Evolutionary conservation across 2,888 invertebrate species (phyloP), one percentile per base, ranked within the genome.

Genomic region (Ditylenchus weischeri): DNA sequence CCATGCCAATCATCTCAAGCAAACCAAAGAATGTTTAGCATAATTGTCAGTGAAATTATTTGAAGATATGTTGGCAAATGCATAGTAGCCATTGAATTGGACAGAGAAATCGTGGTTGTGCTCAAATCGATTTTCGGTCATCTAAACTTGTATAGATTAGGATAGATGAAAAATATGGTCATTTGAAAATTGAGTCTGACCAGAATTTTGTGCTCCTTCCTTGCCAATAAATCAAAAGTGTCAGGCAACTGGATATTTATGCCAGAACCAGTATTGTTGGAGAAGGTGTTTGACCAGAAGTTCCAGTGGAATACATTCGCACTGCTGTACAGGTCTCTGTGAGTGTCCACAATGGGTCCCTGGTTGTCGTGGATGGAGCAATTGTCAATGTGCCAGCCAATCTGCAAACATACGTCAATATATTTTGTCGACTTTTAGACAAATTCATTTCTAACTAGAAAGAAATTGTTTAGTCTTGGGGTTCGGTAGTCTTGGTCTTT

Each of bases 291-390:
- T 18, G 81, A 81, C 81, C 81, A 83, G 18, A 83, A 66, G 36
- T 91, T 87, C 88, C 96, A 98, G 83, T 95, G 93, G 86, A 93
- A 98, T 0, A 98, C 87, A 85, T 98, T 98, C 81, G 96, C 96
- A 0, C 95, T 93, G 72, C 92, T 90, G 75, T 93, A 88, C 77
- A 96, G 88, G 84, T 98, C 93, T 80, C 92, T 68, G 67, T 83
- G 79, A 68, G 76, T 79, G 64, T 82, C 81, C 71, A 95, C 89
- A 18, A 94, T 92, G 4, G 85, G 85, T 83, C 88, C 88, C 0
- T 90, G 90, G 83, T 98, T 98, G 78, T 91, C 90, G 0, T 89
- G 89, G 50, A 98, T 90, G 68, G 90, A 86, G 62, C 90, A 90
- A 75, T 89, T 89, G 78, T 93, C 93, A 2, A 98, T 87, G 86